Evolutionary conservation across 2,888 invertebrate genomes (phyloP), one percentile per base, ranked within the genome.

Genomic region (Maniola hyperantus): DNA sequence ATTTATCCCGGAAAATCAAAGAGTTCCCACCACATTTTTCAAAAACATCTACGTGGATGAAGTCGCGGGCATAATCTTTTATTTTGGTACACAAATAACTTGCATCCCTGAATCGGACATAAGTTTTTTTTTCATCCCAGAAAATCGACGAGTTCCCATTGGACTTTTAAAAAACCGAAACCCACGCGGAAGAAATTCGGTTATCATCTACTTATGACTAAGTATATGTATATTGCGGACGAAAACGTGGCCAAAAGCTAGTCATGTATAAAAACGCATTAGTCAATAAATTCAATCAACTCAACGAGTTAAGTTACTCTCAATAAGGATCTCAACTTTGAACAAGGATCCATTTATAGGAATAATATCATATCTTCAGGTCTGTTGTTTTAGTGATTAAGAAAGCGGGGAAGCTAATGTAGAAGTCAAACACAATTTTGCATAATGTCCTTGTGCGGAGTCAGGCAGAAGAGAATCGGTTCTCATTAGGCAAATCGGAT

Each of bases 401-500:
- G 79, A 79, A 77, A 74, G 73, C 80, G 74, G 72, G 78, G 75
- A 72, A 81, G 81, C 79, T 85, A 84, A 87, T 85, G 80, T 80
- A 81, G 78, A 88, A 89, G 83, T 85, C 86, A 89, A 91, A 90
- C 83, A 87, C 79, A 84, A 85, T 83, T 89, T 87, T 85, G 88
- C 89, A 91, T 91, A 89, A 89, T 88, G 85, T 79, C 81, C 82
- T 79, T 80, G 82, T 77, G 77, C 80, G 76, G 79, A 83, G 79
- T 76, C 75, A 78, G 79, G 73, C 70, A 74, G 79, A 80, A 76
- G 79, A 77, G 78, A 87, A 85, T 88, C 87, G 85, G 76, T 83
- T 79, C 85, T 90, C 88, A 91, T 90, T 91, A 90, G 84, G 90
- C 85, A 89, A 89, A 91, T 90, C 88, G 85, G 80, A 76, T 80